Conservation (phyloP, 2,888 invertebrate genomes). For the Polymixis lichenea region DNA sequence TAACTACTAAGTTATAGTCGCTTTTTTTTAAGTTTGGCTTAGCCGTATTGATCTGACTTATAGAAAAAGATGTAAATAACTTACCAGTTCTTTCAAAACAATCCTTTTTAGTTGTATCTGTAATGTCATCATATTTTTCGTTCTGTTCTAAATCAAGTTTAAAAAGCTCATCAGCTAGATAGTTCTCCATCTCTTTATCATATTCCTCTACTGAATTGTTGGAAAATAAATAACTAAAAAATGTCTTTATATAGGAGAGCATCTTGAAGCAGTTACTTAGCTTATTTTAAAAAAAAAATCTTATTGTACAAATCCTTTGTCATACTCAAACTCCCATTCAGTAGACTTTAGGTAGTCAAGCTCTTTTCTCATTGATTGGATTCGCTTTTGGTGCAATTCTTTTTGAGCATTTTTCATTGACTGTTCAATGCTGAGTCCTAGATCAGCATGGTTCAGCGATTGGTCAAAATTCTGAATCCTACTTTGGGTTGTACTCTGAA, state of each 20-base stretch:
- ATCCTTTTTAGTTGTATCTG: conserved; percentile 37
- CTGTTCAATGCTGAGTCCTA: conserved; percentile 89
- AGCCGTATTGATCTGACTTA: neutral
- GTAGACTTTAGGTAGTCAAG: conserved; percentile 94
- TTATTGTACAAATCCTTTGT: conserved; percentile 92
- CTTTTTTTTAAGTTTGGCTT: neutral
- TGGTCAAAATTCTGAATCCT: conserved; percentile 84
- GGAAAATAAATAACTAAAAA: conserved; percentile 81
- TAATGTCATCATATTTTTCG: conserved; percentile 52
- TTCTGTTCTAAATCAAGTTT: conserved; percentile 79
- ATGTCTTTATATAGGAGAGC: conserved; percentile 84
- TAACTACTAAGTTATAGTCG: too few species aligned
- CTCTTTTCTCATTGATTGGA: conserved; percentile 93
- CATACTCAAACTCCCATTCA: conserved; percentile 95
- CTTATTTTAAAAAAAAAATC: conserved; percentile 23
- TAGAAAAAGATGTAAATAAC: neutral
- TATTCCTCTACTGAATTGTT: conserved; percentile 67
- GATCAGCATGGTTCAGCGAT: conserved; percentile 88
- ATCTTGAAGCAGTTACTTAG: conserved; percentile 69
- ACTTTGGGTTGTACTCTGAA: conserved; percentile 78
- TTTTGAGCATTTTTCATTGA: conserved; percentile 90
- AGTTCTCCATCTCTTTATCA: conserved; percentile 74
- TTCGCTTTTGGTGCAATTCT: conserved; percentile 93
- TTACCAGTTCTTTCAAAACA: conserved; percentile 85
- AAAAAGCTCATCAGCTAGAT: conserved; percentile 82